Evolutionary conservation across 2,113 vertebrate species (phyloP).

Genomic region (Stegostoma tigrinum): DNA sequence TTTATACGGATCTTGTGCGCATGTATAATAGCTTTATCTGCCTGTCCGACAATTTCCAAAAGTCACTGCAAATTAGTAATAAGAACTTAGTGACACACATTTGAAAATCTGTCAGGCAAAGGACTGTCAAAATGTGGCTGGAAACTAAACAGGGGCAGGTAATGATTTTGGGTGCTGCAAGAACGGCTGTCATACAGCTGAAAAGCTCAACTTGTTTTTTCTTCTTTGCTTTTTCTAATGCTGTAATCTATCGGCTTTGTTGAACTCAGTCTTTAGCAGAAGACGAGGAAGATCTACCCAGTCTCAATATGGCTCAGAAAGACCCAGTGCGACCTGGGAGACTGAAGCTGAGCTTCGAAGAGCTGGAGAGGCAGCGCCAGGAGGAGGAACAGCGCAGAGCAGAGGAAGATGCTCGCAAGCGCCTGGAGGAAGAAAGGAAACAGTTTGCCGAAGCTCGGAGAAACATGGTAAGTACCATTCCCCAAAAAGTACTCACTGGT

Average conservation of each 20-base stretch:
- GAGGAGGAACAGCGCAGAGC: constrained; percentile 62
- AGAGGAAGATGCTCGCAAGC: constrained; percentile 64
- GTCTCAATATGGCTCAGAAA: constrained; percentile 48
- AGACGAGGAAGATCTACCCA: constrained; percentile 57
- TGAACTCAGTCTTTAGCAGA: constrained; percentile 56
- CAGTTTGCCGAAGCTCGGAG: constrained; percentile 68
- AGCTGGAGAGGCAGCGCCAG: constrained; percentile 59
- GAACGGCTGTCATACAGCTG: not conserved
- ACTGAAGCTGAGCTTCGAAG: constrained; percentile 65
- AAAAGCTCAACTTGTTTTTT: not conserved
- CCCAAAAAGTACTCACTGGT: not conserved
- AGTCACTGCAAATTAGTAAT: not conserved
- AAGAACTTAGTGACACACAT: not conserved
- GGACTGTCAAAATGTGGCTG: not conserved
- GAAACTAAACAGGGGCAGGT: not conserved
- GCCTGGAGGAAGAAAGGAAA: constrained; percentile 65
- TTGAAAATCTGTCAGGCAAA: not conserved
- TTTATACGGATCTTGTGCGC: not conserved
- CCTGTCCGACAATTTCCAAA: not conserved
- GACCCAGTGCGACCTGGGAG: constrained; percentile 60
- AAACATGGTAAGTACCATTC: constrained; percentile 55
- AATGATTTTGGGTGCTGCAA: not conserved
- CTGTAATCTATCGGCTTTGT: not conserved
- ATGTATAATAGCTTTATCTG: not conserved
- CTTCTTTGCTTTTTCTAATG: not conserved